phyloP scores from a whole-genome alignment of 1,140 invertebrate genomes.

The Bombus picipes region DNA sequence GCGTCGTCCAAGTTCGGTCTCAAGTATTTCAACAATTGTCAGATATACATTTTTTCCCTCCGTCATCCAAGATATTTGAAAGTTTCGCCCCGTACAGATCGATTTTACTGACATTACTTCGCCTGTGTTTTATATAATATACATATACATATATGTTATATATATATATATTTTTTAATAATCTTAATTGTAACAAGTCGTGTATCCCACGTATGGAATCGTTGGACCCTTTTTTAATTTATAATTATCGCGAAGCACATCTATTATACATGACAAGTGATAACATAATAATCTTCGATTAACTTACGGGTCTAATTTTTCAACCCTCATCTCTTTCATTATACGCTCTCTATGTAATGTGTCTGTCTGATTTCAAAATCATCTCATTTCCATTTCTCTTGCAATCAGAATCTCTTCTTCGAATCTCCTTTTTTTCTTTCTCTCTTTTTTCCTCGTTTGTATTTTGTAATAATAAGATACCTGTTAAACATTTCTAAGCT shows the following conservation, averaged over 20 bases:
- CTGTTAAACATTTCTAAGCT: conserved; percentile 70
- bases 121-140: conserved; percentile 42
- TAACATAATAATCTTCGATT: conserved; percentile 59
- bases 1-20: conserved; percentile 55
- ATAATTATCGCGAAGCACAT: conserved; percentile 55
- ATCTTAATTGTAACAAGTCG: conserved; percentile 27
- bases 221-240: conserved; percentile 55
- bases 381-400: conserved; percentile 24
- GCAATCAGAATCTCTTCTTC: background rate
- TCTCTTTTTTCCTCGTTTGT: conserved; percentile 10
- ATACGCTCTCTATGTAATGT: background rate
- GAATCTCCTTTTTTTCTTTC: conserved; percentile 13
- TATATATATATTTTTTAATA: conserved; percentile 50
- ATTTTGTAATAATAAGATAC: conserved; percentile 49
- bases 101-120: conserved; percentile 38
- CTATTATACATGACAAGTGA: conserved; percentile 63
- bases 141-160: conserved; percentile 11
- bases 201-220: conserved; percentile 17
- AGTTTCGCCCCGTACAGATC: conserved; percentile 48
- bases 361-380: background rate
- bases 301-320: conserved; percentile 56
- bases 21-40: conserved; percentile 49
- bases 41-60: conserved; percentile 39
- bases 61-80: conserved; percentile 11
- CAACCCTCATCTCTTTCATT: conserved; percentile 33